Evolutionary conservation across 2,797 vertebrate genomes (phyloP).

Genomic region (Phaenicophaeus curvirostris): DNA sequence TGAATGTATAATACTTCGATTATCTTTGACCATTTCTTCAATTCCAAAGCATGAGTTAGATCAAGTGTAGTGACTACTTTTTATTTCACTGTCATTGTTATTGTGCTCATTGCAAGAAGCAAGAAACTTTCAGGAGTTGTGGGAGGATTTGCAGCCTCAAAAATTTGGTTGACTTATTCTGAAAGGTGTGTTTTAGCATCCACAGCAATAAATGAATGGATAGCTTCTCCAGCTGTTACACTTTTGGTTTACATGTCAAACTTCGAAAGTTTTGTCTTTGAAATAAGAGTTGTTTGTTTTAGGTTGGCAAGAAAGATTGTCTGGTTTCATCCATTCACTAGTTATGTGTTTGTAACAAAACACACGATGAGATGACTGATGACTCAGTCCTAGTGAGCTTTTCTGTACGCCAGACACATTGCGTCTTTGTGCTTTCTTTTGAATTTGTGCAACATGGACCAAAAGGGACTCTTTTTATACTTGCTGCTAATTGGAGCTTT

Average conservation of each 20-base stretch:
- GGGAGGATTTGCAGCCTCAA: background rate
- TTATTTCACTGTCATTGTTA: background rate
- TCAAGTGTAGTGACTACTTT: background rate
- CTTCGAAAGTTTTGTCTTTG: background rate
- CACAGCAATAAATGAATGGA: background rate
- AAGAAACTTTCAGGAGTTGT: background rate
- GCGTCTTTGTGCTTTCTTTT: background rate
- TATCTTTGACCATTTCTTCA: background rate
- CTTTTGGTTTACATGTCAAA: background rate
- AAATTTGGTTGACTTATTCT: background rate
- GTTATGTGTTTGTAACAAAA: background rate
- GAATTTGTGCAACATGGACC: background rate
- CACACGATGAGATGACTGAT: background rate
- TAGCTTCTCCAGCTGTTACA: background rate
- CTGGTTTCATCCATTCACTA: background rate
- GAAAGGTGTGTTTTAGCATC: background rate
- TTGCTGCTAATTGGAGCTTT: background rate
- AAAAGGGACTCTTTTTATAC: background rate
- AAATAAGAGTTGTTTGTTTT: background rate
- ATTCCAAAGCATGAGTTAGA: background rate
- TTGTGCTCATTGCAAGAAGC: background rate
- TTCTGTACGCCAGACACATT: fast-evolving
- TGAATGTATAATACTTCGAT: background rate
- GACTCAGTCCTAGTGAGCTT: background rate
- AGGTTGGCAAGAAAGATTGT: background rate